Percentiles rank a stretch among this genome's conserved stretches.
Conservation (phyloP, 2,113 vertebrate species). For the Chionis minor region DNA sequence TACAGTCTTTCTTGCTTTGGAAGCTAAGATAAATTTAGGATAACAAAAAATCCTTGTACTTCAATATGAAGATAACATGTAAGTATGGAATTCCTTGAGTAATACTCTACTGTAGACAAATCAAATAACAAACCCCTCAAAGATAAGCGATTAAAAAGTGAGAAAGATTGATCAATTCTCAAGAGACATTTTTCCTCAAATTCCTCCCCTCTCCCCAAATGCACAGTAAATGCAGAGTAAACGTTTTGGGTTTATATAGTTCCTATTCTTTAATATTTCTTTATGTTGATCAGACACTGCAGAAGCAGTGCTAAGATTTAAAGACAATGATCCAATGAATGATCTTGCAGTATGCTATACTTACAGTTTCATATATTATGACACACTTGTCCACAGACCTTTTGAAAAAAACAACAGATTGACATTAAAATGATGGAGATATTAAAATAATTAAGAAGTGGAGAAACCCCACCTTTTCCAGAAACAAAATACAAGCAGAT, state of each 20-base stretch:
- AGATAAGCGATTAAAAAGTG: not conserved
- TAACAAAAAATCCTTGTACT: too few species aligned
- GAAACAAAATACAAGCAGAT: not conserved
- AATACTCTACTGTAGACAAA: not conserved
- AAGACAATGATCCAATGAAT: not conserved
- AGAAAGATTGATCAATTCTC: not conserved
- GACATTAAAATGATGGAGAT: not conserved
- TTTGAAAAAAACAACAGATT: slow-evolving; percentile 50
- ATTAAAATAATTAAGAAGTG: not conserved
- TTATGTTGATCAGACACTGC: not conserved
- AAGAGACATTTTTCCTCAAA: not conserved
- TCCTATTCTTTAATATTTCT: not conserved
- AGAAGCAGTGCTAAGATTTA: not conserved
- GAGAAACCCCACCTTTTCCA: not conserved
- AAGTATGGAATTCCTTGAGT: too few species aligned
- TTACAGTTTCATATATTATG: slow-evolving; percentile 81
- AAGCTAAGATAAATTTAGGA: too few species aligned
- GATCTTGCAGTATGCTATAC: slow-evolving; percentile 53
- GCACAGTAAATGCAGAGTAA: not conserved
- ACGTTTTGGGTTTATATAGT: not conserved
- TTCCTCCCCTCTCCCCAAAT: too few species aligned
- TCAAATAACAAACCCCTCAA: not conserved
- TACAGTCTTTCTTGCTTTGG: too few species aligned
- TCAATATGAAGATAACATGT: too few species aligned
- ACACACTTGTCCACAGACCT: slow-evolving; percentile 91